Evolutionary conservation across 2,113 vertebrate species (phyloP).

Genomic region (Triplophysa rosa): DNA sequence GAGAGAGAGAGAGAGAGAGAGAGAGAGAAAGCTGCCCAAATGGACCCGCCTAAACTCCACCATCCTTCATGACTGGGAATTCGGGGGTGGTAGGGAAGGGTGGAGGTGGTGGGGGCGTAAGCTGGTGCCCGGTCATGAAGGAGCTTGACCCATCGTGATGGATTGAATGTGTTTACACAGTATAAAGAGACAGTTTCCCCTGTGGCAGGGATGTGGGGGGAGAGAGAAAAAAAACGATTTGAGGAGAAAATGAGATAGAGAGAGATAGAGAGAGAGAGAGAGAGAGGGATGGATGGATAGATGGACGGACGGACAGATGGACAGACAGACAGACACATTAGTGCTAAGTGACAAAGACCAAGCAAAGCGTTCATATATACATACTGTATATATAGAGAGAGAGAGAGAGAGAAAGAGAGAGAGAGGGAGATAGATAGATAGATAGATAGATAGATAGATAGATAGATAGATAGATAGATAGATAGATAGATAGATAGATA

Average conservation of each 20-base stretch:
- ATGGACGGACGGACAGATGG: too few relatives aligned
- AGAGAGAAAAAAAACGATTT: slow-evolving; percentile 59
- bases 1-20: slow-evolving; percentile 55
- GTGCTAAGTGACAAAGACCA: too few relatives aligned
- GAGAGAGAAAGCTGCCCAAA: slow-evolving; percentile 62
- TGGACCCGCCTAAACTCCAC: slow-evolving; percentile 71
- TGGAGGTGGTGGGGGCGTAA: slow-evolving; percentile 35
- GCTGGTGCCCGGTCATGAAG: slow-evolving; percentile 22
- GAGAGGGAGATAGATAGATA: background rate
- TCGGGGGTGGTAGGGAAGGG: slow-evolving; percentile 42
- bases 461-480: slow-evolving; percentile 46
- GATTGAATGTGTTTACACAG: slow-evolving; percentile 71
- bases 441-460: slow-evolving; percentile 55
- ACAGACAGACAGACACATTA: too few relatives aligned
- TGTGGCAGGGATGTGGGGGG: background rate
- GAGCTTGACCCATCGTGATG: slow-evolving; percentile 63
- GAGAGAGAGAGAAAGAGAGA: slow-evolving; percentile 52
- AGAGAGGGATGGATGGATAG: too few relatives aligned
- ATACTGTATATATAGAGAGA: too few relatives aligned
- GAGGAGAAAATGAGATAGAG: slow-evolving; percentile 64
- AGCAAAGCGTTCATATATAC: too few relatives aligned
- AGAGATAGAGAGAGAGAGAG: too few relatives aligned
- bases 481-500: background rate
- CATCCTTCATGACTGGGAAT: slow-evolving; percentile 75
- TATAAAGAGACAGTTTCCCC: slow-evolving; percentile 49